Conservation (phyloP, 2,888 invertebrate species). For the Nephrotoma flavescens region DNA sequence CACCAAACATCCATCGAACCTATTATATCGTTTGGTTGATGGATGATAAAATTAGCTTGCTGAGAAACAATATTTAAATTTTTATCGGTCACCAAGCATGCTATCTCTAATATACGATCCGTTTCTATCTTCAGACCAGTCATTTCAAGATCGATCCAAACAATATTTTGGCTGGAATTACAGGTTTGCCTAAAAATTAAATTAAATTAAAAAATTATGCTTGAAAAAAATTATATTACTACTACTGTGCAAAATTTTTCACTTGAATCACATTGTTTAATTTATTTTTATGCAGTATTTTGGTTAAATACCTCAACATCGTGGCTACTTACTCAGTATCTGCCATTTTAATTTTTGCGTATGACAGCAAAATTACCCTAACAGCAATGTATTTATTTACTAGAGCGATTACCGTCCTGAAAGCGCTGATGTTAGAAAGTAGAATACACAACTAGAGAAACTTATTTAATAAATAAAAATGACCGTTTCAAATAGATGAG, state of each 20-base stretch:
- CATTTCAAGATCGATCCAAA: slow-evolving; percentile 80
- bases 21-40: slow-evolving; percentile 58
- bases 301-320: not conserved
- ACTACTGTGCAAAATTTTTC: not conserved
- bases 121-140: slow-evolving; percentile 67
- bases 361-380: not conserved
- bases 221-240: not conserved
- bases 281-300: not conserved
- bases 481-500: too few species aligned
- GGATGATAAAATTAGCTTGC: slow-evolving; percentile 61
- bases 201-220: not conserved
- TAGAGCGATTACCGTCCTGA: too few species aligned
- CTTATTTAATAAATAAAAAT: too few species aligned
- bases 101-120: slow-evolving; percentile 77
- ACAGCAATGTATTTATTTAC: not conserved
- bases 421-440: not conserved
- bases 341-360: not conserved
- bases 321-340: not conserved
- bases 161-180: slow-evolving; percentile 28
- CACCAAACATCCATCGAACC: slow-evolving; percentile 78
- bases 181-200: not conserved
- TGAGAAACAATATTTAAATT: slow-evolving; percentile 60
- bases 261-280: not conserved
- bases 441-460: too few species aligned
- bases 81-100: slow-evolving; percentile 74